phyloP scores from a whole-genome alignment of 2,113 vertebrate species.

The Pyrgilauda ruficollis region DNA sequence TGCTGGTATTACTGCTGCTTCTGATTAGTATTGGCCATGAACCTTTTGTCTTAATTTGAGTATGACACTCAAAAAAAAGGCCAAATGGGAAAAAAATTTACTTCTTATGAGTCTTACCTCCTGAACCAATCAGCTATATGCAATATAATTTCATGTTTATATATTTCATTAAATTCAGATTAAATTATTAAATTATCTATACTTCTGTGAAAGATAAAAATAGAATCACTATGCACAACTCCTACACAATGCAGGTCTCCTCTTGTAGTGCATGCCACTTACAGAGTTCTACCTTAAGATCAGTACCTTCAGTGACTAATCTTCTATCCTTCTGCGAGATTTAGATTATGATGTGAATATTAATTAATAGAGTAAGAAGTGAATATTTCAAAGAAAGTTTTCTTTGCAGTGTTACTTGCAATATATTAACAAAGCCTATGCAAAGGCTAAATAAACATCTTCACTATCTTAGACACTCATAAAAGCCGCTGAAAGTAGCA shows the following conservation, averaged over 20 bases:
- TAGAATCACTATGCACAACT: background rate
- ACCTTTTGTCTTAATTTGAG: background rate
- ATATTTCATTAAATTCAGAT: background rate
- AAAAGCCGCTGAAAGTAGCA: background rate
- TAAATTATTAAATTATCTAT: background rate
- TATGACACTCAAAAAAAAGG: background rate
- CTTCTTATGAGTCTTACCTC: background rate
- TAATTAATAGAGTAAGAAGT: background rate
- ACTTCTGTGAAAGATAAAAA: background rate
- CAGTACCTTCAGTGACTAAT: background rate
- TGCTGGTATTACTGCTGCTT: background rate
- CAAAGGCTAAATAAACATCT: background rate
- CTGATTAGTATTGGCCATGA: background rate
- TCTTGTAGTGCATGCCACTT: background rate
- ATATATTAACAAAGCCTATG: background rate
- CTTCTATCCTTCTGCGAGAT: background rate
- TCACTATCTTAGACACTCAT: background rate
- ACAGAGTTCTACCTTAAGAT: background rate
- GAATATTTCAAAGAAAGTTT: background rate
- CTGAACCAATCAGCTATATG: background rate
- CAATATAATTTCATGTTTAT: background rate
- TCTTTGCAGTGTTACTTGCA: background rate
- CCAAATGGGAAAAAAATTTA: background rate
- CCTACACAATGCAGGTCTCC: background rate
- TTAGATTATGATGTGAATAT: background rate